These are phyloP conservation scores for Oscheius sp. DNA, from an alignment of 1,140 invertebrate species.

Conservation along the genomic window DNA sequence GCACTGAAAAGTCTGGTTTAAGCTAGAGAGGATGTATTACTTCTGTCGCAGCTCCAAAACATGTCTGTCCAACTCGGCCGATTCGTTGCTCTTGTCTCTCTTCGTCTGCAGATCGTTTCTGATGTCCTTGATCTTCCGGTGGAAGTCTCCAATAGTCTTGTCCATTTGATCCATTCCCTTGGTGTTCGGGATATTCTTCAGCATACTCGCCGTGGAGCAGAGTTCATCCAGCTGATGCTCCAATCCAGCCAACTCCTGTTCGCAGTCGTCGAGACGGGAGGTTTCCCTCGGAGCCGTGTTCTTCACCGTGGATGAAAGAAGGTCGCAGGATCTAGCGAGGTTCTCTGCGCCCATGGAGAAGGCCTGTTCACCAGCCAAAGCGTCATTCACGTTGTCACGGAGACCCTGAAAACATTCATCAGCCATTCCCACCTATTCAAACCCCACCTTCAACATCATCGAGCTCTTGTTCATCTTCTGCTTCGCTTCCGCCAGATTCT, in stretches of 20 bases:
- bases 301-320: background rate
- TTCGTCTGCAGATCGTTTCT: background rate
- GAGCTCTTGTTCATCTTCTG: background rate
- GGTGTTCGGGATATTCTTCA: constrained; percentile 18
- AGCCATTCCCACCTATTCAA: background rate
- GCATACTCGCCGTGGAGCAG: background rate
- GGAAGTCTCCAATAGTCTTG: background rate
- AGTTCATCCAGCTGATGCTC: background rate
- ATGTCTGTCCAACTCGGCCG: constrained; percentile 1
- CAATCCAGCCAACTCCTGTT: background rate
- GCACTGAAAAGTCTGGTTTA: background rate
- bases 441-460: background rate
- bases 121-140: background rate
- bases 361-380: constrained; percentile 21
- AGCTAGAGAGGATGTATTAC: background rate
- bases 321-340: constrained; percentile 3
- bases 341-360: constrained; percentile 25
- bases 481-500: background rate
- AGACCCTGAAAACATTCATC: constrained; percentile 17
- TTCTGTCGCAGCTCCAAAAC: background rate
- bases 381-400: constrained; percentile 33
- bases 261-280: background rate
- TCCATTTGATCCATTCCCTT: constrained; percentile 12
- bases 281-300: background rate
- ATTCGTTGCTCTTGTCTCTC: background rate